Evolutionary conservation across 2,113 vertebrate genomes (phyloP).

Genomic region (Ploceus nigricollis): DNA sequence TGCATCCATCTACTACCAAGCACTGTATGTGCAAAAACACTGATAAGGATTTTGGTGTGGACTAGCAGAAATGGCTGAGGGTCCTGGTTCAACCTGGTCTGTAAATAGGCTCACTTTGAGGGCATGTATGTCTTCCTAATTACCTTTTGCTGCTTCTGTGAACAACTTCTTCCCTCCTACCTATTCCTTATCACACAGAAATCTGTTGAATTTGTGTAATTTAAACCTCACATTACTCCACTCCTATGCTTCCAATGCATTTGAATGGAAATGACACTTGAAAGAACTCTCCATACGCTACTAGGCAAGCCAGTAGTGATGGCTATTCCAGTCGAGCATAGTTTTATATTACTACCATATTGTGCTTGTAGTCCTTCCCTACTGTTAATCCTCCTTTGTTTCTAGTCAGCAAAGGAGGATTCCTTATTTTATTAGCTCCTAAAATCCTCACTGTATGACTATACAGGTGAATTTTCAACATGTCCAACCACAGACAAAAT

Average conservation of each 20-base stretch:
- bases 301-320: neutral
- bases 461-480: neutral
- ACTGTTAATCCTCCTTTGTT: neutral
- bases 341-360: neutral
- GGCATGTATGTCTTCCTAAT: neutral
- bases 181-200: neutral
- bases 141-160: neutral
- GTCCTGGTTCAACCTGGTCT: neutral
- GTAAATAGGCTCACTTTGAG: neutral
- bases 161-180: neutral
- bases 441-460: neutral
- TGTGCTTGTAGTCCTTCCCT: neutral
- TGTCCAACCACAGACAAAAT: neutral
- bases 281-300: neutral
- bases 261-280: neutral
- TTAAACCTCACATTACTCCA: neutral
- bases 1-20: neutral
- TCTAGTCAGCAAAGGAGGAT: neutral
- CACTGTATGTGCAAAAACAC: neutral
- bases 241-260: neutral
- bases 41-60: neutral
- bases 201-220: neutral
- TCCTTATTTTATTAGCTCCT: neutral
- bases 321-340: neutral
- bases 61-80: neutral